Evolutionary conservation across 1,140 invertebrate species (phyloP), one percentile per base, ranked within the genome.

Genomic region (Ceratina calcarata): DNA sequence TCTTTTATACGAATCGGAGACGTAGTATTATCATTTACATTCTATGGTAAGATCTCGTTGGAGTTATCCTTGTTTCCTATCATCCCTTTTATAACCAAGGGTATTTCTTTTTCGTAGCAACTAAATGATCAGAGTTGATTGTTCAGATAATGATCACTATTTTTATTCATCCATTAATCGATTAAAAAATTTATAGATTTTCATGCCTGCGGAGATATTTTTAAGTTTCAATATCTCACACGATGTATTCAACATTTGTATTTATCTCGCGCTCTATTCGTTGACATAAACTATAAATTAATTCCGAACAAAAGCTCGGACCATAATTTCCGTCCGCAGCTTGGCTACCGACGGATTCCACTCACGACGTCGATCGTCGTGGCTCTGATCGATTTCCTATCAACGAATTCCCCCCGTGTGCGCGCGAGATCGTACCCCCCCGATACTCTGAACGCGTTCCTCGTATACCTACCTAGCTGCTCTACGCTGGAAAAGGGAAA

Each of bases 401-500:
- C 78, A 72, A 22, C 60, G 61, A 72, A 72, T 78, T 64, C 37
- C 37, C 18, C 70, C 24, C 49, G 58, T 37, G 20, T 32, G 45
- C 49, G 22, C 49, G 37, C 18, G 16, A 49, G 37, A 3, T 18
- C 69, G 75, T 68, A 61, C 57, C n/a, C 45, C 32, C 22, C 32
- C 53, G 62, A 74, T 58, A 58, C 83, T 55, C 67, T 0, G n/a
- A 72, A 72, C 78, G 58, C 51, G 68, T 77, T 45, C 15, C 27
- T 49, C 53, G 51, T 71, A 67, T 80, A 76, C 60, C 65, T 70
- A 51, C 37, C 37, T 70, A 51, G 8, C 57, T 45, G 10, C 37
- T 32, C 37, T 10, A 45, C 24, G 22, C 12, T 75, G 78, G 79
- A 69, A 81, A 85, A 83, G 80, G 73, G 72, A 82, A 77, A 83